Evolutionary conservation across 2,797 vertebrate genomes (phyloP).

Genomic region (Heteromormyrus szaboi): DNA sequence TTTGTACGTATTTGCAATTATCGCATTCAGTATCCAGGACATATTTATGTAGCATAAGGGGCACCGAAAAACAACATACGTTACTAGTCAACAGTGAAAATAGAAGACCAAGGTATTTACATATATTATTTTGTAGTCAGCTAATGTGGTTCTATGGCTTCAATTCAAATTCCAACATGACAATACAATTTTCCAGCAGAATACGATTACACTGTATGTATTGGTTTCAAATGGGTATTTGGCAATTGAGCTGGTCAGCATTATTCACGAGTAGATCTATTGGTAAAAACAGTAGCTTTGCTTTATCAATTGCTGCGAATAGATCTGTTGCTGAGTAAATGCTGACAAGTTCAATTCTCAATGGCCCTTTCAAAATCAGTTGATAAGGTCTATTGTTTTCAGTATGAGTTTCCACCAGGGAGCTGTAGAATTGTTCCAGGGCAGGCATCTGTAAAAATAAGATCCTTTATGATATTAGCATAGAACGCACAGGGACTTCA

Average conservation of each 20-base stretch:
- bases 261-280: not conserved
- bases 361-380: not conserved
- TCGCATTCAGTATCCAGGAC: not conserved
- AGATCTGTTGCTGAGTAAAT: not conserved
- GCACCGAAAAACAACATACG: not conserved
- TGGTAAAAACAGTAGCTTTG: not conserved
- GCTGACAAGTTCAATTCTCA: not conserved
- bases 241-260: not conserved
- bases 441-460: not conserved
- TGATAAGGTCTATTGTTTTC: not conserved
- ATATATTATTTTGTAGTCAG: not conserved
- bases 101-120: not conserved
- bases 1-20: not conserved
- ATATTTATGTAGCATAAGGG: not conserved
- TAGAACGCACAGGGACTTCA: not conserved
- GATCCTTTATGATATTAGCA: not conserved
- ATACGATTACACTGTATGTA: not conserved
- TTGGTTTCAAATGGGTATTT: not conserved
- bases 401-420: not conserved
- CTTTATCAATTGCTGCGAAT: not conserved
- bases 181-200: not conserved
- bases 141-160: not conserved
- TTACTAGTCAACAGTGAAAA: not conserved
- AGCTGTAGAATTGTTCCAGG: not conserved
- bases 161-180: not conserved